Evolutionary conservation across 2,797 vertebrate genomes (phyloP), one percentile per base, ranked within the genome.

Genomic region (Hypotaenidia philippensis): DNA sequence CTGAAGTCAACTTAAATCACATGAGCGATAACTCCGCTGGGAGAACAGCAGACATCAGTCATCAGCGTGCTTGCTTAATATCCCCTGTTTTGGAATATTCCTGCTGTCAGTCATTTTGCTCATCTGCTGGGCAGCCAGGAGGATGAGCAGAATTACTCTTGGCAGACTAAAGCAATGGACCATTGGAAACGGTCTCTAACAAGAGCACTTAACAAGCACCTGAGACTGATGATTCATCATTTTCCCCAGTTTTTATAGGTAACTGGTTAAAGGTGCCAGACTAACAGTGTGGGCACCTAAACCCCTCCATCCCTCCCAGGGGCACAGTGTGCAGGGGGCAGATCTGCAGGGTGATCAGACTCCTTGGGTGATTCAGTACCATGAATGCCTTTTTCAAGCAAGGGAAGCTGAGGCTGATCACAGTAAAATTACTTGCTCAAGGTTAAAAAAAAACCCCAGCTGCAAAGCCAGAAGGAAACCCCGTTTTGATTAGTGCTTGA

Each of bases 101-200:
- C 79, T 95, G 76, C 90, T 91, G 93, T 93, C 90, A 96, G 91
- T 95, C 74, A 94, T 72, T 95, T 76, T 83, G 76, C 70, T 96
- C 94, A 84, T 95, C 95, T 93, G 82, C 87, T 82, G 88, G 89
- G 94, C 93, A 96, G 95, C 86, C 74, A 84, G 60, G 57, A 87
- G 74, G 19, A 77, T 45, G 93, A 94, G n/a, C 29, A 76, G 69
- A 91, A 95, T 94, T 78, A 70, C 91, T 85, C 87, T 91, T 71
- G 66, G 87, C 63, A 94, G 80, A 76, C 74, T 68, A 82, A 87
- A 89, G 89, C 80, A 25, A 85, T 5, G 80, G 93, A 91, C 94
- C 93, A 80, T 57, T 96, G 92, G 84, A 90, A 94, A 93, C 44
- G 75, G 83, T 82, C 70, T 87, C 78, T 64, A 91, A 82, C 63